Evolutionary conservation across 2,888 invertebrate species (phyloP).

Genomic region (Ochropacha duplaris): DNA sequence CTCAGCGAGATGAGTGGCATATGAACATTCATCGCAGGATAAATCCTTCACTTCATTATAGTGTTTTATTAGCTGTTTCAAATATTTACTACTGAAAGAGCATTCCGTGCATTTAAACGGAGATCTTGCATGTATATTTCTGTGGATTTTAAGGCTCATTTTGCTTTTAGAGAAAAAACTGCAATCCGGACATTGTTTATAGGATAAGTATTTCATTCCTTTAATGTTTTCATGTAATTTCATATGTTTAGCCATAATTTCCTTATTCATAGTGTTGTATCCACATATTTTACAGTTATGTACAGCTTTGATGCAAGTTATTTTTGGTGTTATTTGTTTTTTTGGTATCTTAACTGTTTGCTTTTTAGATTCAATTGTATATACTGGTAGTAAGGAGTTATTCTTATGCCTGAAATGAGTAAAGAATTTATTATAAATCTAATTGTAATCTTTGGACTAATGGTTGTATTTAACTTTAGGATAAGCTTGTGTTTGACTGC

Average conservation of each 20-base stretch:
- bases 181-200: conserved; percentile 16
- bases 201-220: neutral
- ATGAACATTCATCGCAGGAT: conserved; percentile 7
- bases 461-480: too few species aligned
- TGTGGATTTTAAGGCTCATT: conserved; percentile 17
- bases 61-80: conserved; percentile 20
- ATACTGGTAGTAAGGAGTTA: neutral
- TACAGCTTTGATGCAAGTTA: neutral
- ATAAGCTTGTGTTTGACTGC: too few species aligned
- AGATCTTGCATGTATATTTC: conserved; percentile 16
- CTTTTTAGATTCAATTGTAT: neutral
- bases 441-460: too few species aligned
- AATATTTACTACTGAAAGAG: conserved; percentile 8
- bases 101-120: conserved; percentile 23
- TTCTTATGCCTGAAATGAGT: neutral
- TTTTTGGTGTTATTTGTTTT: neutral
- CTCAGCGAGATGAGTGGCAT: conserved; percentile 5
- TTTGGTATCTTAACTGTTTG: neutral
- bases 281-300: neutral
- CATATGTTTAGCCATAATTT: neutral
- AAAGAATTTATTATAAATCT: too few species aligned
- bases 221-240: neutral
- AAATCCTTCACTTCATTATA: conserved; percentile 6
- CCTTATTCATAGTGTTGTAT: neutral
- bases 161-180: conserved; percentile 16